Evolutionary conservation across 2,888 invertebrate genomes (phyloP), one percentile per base, ranked within the genome.

Genomic region (Nysson spinosus): DNA sequence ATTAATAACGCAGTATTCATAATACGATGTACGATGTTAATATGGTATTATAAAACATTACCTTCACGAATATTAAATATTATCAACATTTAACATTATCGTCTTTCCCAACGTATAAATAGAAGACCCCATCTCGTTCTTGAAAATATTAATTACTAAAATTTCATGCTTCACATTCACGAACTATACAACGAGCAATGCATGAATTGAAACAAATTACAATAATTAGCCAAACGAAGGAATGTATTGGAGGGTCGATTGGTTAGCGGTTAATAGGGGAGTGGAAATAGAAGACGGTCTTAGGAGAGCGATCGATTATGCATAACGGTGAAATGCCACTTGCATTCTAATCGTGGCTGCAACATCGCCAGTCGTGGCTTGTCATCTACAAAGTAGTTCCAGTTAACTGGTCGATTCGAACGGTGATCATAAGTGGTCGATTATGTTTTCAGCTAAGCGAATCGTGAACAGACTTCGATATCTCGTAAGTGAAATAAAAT

Each of bases 251-350:
- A 11, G 46, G 30, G 22, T 16, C 34, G 20, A 47, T 47, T 30
- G 43, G 34, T 30, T 32, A 28, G 22, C 35, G 40, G 11, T 49
- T 49, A 54, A 49, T 62, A 20, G 44, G 28, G 40, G 44, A 14
- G 44, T 12, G 30, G 32, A 52, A 67, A 67, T 43, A 56, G 55
- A 52, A 35, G 66, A 56, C 52, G 26, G 47, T 63, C 35, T 63
- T 43, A 44, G 24, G n/a, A n/a, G n/a, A n/a, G 34, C 49, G 54
- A 68, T 71, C 54, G 51, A 64, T 68, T 49, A 63, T 52, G 51
- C 60, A 55, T 52, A 61, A 71, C 60, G 43, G 43, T 32, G 44
- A 52, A 60, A 68, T 49, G 54, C 50, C 58, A 58, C 39, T 55
- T 26, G 54, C 44, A 64, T 71, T 63, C 47, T 72, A 60, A 71